Percentiles rank a stretch among this genome's conserved stretches.
phyloP scores from a whole-genome alignment of 2,797 vertebrate genomes.

The Vireo griseus region DNA sequence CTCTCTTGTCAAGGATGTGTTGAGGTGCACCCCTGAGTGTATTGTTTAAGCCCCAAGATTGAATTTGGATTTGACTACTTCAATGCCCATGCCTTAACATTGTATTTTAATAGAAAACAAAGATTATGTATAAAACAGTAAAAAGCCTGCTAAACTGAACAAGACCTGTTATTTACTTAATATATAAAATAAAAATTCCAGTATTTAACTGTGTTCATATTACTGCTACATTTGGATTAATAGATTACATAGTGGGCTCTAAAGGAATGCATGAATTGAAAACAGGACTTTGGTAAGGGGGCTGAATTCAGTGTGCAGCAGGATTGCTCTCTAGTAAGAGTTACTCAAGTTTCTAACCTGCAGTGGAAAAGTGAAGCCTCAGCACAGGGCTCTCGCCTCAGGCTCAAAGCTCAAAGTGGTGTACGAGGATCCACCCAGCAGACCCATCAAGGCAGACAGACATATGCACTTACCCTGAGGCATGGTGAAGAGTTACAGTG shows the following conservation, averaged over 20 bases:
- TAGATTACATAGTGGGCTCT: background rate
- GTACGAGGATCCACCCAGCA: background rate
- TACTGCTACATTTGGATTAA: background rate
- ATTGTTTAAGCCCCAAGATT: background rate
- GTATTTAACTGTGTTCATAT: background rate
- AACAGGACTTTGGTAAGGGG: background rate
- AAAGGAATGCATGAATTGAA: background rate
- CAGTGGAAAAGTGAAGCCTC: background rate
- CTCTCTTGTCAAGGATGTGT: background rate
- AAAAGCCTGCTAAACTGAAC: background rate
- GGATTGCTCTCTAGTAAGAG: background rate
- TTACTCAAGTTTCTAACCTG: background rate
- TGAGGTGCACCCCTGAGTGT: background rate
- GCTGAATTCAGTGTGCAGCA: background rate
- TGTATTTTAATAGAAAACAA: background rate
- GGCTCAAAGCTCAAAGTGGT: background rate
- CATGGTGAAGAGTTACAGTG: background rate
- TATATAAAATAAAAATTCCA: background rate
- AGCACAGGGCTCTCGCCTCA: background rate
- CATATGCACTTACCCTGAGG: accelerated
- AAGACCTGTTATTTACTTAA: background rate
- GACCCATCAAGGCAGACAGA: no score
- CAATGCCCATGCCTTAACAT: background rate
- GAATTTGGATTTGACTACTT: background rate
- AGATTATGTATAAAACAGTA: background rate